Percentiles rank a stretch among this genome's conserved stretches.
phyloP scores from a whole-genome alignment of 2,797 vertebrate species.

The Australoheros facetus region DNA sequence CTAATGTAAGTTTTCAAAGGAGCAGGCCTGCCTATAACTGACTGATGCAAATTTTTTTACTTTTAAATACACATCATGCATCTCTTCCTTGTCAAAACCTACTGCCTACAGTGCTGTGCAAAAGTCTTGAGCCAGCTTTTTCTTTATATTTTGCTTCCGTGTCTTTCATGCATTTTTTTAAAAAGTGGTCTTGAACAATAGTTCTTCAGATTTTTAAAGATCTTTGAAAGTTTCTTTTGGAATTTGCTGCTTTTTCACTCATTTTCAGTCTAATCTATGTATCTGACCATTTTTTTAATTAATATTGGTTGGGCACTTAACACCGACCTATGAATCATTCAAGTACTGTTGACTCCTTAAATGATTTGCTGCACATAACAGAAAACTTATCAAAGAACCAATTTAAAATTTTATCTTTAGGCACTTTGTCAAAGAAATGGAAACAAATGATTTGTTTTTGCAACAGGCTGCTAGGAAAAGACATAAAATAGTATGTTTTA shows the following conservation, averaged over 20 bases:
- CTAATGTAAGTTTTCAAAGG: background rate
- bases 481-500: background rate
- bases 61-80: background rate
- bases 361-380: background rate
- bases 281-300: background rate
- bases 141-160: background rate
- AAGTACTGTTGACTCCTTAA: background rate
- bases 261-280: background rate
- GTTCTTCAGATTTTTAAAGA: background rate
- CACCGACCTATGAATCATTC: background rate
- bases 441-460: background rate
- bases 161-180: no score
- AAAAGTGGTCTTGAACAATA: background rate
- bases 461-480: background rate
- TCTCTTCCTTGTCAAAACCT: background rate
- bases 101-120: background rate
- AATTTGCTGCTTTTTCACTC: background rate
- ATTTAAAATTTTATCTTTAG: background rate
- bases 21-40: background rate
- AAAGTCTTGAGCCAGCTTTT: background rate
- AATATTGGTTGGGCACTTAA: no score
- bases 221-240: background rate
- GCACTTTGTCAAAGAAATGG: background rate
- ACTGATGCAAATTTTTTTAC: background rate
- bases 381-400: background rate